Evolutionary conservation across 1,140 invertebrate genomes (phyloP).

Genomic region (Tachypleus tridentatus): DNA sequence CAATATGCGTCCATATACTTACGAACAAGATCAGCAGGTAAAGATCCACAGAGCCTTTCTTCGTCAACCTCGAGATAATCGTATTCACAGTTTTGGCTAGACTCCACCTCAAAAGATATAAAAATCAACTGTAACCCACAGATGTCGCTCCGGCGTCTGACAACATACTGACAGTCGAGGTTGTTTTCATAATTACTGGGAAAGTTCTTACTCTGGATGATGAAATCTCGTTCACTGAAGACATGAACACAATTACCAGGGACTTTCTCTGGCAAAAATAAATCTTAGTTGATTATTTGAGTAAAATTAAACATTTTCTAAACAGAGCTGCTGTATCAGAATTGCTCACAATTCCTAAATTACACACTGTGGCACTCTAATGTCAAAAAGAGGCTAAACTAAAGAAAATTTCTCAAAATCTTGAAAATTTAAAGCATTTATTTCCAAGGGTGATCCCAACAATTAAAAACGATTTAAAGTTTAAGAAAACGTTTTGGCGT

Average conservation of each 20-base stretch:
- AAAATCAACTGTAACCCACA: constrained; percentile 25
- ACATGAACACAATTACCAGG: constrained; percentile 17
- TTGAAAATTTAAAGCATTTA: too few species aligned
- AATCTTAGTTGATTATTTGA: too few species aligned
- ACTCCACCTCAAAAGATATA: constrained; percentile 24
- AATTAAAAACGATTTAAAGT: too few species aligned
- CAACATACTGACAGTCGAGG: constrained; percentile 15
- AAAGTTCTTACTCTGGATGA: constrained; percentile 15
- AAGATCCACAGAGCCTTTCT: constrained; percentile 9
- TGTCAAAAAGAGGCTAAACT: too few species aligned
- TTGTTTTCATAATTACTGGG: constrained; percentile 17
- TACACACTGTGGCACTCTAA: too few species aligned
- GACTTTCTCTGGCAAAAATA: too few species aligned
- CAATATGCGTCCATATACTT: constrained; percentile 2
- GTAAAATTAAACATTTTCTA: too few species aligned
- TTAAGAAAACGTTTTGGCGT: too few species aligned
- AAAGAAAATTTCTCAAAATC: too few species aligned
- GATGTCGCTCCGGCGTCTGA: constrained; percentile 16
- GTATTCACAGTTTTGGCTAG: constrained; percentile 23
- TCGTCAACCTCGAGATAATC: constrained; percentile 24
- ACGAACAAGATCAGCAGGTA: constrained; percentile 16
- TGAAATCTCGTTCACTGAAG: constrained; percentile 16
- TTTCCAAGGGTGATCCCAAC: too few species aligned
- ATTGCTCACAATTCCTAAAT: too few species aligned
- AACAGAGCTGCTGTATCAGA: too few species aligned